Percentiles rank a stretch among this genome's conserved stretches.
Conservation (phyloP, 2,113 vertebrate species). For the Drymodes brunneopygia region DNA sequence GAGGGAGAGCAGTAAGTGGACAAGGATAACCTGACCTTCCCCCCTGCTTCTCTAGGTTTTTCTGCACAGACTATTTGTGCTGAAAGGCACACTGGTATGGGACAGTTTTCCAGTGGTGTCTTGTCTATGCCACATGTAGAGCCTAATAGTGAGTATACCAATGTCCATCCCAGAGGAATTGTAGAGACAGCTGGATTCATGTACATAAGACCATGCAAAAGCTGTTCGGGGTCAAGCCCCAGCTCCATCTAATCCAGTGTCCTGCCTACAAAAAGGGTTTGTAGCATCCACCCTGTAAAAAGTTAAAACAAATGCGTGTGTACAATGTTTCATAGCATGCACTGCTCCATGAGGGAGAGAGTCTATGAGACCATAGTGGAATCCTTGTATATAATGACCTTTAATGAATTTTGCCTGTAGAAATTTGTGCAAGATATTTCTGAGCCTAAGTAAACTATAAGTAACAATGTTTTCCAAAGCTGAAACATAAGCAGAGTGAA, state of each 20-base stretch:
- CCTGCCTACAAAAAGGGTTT: not conserved
- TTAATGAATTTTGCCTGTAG: not conserved
- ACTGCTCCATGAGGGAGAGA: not conserved
- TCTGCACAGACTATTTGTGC: not conserved
- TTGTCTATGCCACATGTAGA: not conserved
- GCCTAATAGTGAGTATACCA: not conserved
- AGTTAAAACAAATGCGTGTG: not conserved
- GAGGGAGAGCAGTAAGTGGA: rapidly evolving
- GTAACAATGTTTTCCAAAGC: not conserved
- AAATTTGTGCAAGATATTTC: not conserved
- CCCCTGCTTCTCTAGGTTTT: not conserved
- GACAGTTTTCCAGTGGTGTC: not conserved
- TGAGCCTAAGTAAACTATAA: not conserved
- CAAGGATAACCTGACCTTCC: not conserved
- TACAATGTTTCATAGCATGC: not conserved
- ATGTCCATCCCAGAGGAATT: not conserved
- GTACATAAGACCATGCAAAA: not conserved
- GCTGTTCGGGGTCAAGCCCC: not conserved
- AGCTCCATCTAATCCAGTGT: not conserved
- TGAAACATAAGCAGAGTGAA: not conserved
- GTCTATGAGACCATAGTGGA: not conserved
- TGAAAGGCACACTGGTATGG: rapidly evolving
- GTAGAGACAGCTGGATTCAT: not conserved
- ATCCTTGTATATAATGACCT: not conserved
- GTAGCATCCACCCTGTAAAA: not conserved